Evolutionary conservation across 2,113 vertebrate genomes (phyloP).

Genomic region (Onychorhynchus coronatus): DNA sequence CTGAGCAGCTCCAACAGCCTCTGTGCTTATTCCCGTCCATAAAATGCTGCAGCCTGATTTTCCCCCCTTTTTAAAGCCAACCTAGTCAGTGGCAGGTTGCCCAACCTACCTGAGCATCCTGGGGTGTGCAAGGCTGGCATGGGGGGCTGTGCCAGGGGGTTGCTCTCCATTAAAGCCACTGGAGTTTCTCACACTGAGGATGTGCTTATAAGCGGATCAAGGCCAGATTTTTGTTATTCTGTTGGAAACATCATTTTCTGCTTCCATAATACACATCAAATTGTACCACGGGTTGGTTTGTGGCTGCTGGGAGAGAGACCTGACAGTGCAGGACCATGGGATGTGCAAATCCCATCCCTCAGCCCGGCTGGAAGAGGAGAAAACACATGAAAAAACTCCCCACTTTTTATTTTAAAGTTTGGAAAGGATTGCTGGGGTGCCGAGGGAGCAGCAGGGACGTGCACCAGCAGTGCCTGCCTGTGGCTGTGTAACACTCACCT

Average conservation of each 20-base stretch:
- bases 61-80: background rate
- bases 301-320: background rate
- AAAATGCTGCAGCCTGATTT: accelerated
- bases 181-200: accelerated
- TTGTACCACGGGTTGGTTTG: accelerated
- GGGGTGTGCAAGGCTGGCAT: accelerated
- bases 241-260: background rate
- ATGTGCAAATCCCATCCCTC: background rate
- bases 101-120: background rate
- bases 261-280: background rate
- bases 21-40: background rate
- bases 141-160: background rate
- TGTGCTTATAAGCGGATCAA: background rate
- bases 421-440: background rate
- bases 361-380: background rate
- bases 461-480: accelerated
- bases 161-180: accelerated
- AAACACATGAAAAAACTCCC: background rate
- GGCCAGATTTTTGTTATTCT: background rate
- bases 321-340: background rate
- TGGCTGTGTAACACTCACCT: background rate
- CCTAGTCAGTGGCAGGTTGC: background rate
- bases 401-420: background rate
- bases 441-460: background rate
- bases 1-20: background rate